Conservation (phyloP, 2,113 vertebrate genomes). For the Taxidea taxus region DNA sequence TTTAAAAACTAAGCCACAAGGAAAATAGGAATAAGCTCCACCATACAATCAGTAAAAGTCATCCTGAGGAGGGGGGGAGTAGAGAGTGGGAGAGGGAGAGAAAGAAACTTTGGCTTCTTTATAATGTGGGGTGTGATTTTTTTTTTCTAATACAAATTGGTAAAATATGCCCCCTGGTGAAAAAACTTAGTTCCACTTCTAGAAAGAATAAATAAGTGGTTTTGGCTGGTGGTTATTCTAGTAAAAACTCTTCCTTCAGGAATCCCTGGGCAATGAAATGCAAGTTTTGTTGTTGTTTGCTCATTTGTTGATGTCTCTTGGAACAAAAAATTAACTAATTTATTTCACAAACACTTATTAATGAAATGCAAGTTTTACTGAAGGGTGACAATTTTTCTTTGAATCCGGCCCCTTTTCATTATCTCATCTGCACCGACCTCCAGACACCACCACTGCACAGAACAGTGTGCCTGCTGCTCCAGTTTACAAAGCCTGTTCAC, state of each 20-base stretch:
- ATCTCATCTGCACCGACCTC: neutral
- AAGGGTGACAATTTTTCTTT: neutral
- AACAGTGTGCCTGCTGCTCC: neutral
- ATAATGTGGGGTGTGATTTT: neutral
- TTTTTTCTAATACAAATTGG: neutral
- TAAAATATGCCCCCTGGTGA: neutral
- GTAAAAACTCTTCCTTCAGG: neutral
- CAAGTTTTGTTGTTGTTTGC: neutral
- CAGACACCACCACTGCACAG: neutral
- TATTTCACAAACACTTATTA: neutral
- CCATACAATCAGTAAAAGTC: neutral
- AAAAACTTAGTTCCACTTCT: neutral
- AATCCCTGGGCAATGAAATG: neutral
- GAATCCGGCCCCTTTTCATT: neutral
- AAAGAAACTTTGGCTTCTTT: neutral
- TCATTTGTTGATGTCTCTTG: neutral
- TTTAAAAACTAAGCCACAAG: neutral
- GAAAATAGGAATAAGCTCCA: conserved; percentile 3
- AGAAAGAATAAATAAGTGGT: neutral
- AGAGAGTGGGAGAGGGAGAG: neutral
- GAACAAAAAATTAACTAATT: neutral
- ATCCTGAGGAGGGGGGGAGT: neutral
- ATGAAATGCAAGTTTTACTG: neutral
- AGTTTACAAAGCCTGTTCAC: neutral
- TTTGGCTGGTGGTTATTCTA: neutral